Evolutionary conservation across 2,888 invertebrate species (phyloP).

Genomic region (Pheosia tremula): DNA sequence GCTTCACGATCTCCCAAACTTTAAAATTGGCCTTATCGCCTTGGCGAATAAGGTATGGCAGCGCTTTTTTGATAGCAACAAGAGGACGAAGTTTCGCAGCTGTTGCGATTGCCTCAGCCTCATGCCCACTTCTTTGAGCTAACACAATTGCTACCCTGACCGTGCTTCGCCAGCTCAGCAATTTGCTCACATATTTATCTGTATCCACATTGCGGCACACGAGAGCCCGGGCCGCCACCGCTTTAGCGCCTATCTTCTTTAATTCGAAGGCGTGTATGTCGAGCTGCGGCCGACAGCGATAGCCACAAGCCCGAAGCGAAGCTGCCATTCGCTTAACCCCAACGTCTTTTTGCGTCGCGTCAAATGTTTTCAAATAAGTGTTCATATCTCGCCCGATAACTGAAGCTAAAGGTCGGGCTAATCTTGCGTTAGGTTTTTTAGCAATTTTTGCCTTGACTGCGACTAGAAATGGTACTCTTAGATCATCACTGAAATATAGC

Average conservation of each 20-base stretch:
- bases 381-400: constrained; percentile 25
- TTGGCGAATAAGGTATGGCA: constrained; percentile 36
- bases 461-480: constrained; percentile 40
- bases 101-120: constrained; percentile 32
- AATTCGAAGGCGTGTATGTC: constrained; percentile 48
- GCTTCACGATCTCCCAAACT: constrained; percentile 56
- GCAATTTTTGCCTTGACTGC: constrained; percentile 16
- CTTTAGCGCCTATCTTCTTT: constrained; percentile 53
- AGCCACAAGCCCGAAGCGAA: constrained; percentile 51
- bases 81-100: constrained; percentile 45
- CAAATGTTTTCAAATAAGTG: constrained; percentile 26
- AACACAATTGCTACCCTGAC: constrained; percentile 48
- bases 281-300: constrained; percentile 47
- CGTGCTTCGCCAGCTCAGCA: constrained; percentile 49
- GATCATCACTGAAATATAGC: constrained; percentile 59
- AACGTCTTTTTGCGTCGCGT: constrained; percentile 16
- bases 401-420: constrained; percentile 28
- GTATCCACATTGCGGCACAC: constrained; percentile 41
- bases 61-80: constrained; percentile 46
- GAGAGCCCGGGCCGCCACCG: constrained; percentile 50
- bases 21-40: constrained; percentile 32
- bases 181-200: constrained; percentile 33
- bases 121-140: constrained; percentile 39
- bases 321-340: constrained; percentile 35
- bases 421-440: constrained; percentile 8